Conservation (phyloP, 2,888 invertebrate genomes). For the Embidobia sp. region DNA sequence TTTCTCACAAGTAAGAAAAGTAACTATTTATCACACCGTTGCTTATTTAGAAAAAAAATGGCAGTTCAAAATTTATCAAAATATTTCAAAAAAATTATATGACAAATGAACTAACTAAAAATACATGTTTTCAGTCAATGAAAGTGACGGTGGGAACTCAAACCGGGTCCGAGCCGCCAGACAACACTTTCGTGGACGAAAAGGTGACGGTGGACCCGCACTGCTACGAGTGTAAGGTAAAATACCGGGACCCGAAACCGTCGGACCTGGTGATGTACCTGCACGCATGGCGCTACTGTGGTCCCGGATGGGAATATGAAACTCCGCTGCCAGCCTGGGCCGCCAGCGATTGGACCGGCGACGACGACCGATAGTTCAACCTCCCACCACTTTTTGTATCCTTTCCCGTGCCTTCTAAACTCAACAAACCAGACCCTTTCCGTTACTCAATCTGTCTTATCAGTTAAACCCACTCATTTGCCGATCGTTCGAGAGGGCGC, state of each 20-base stretch:
- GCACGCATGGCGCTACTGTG: slow-evolving; percentile 97
- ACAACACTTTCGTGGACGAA: slow-evolving; percentile 86
- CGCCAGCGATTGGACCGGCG: slow-evolving; percentile 90
- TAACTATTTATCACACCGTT: too few species aligned
- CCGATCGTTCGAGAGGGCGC: slow-evolving; percentile 4
- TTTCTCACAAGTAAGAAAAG: too few species aligned
- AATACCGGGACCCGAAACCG: slow-evolving; percentile 95
- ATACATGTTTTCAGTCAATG: slow-evolving; percentile 69
- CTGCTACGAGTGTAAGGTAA: slow-evolving; percentile 96
- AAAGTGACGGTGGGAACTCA: slow-evolving; percentile 93
- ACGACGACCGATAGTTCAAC: slow-evolving; percentile 82
- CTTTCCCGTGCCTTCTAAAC: slow-evolving; percentile 80
- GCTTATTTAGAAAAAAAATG: too few species aligned
- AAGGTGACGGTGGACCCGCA: slow-evolving; percentile 91
- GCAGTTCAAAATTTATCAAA: too few species aligned
- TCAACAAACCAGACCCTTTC: slow-evolving; percentile 34
- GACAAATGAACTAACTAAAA: too few species aligned
- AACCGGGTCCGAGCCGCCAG: slow-evolving; percentile 90
- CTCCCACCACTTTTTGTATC: slow-evolving; percentile 69
- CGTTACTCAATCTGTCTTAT: slow-evolving; percentile 21
- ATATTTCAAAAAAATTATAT: too few species aligned
- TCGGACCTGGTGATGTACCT: slow-evolving; percentile 97
- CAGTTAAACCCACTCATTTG: background rate
- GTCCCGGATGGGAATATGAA: slow-evolving; percentile 97
- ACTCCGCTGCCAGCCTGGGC: slow-evolving; percentile 97